Conservation (phyloP, 2,113 vertebrate species). For the Nothoprocta perdicaria region DNA sequence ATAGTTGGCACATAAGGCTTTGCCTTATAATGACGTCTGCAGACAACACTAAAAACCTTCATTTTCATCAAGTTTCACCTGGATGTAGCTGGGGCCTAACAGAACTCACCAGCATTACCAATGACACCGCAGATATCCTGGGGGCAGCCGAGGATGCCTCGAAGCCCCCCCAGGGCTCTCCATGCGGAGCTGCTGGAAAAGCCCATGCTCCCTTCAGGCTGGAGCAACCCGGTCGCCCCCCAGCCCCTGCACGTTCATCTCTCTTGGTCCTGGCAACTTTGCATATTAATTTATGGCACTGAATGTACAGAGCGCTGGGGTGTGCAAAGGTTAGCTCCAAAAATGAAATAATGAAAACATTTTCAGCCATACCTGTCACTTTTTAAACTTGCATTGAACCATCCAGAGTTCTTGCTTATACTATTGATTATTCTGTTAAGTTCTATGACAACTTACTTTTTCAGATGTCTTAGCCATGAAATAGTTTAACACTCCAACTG, state of each 20-base stretch:
- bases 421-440: constrained; percentile 21
- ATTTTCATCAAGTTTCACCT: neutral
- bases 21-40: neutral
- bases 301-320: neutral
- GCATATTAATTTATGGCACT: constrained; percentile 26
- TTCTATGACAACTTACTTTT: constrained; percentile 18
- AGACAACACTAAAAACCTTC: neutral
- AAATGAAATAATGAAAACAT: constrained; percentile 28
- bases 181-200: neutral
- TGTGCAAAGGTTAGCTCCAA: neutral
- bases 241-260: neutral
- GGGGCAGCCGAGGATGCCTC: neutral
- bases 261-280: constrained; percentile 10
- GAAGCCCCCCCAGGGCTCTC: neutral
- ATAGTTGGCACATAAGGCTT: neutral
- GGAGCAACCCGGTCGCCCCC: neutral
- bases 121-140: neutral
- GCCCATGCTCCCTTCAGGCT: neutral
- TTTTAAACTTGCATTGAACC: neutral
- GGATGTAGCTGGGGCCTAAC: neutral
- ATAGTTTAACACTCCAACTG: constrained; percentile 5
- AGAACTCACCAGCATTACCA: neutral
- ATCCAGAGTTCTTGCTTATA: neutral
- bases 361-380: constrained; percentile 1
- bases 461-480: constrained; percentile 7